Evolutionary conservation across 2,797 vertebrate species (phyloP), one percentile per base, ranked within the genome.

Genomic region (Cryptoblepharus egeriae): DNA sequence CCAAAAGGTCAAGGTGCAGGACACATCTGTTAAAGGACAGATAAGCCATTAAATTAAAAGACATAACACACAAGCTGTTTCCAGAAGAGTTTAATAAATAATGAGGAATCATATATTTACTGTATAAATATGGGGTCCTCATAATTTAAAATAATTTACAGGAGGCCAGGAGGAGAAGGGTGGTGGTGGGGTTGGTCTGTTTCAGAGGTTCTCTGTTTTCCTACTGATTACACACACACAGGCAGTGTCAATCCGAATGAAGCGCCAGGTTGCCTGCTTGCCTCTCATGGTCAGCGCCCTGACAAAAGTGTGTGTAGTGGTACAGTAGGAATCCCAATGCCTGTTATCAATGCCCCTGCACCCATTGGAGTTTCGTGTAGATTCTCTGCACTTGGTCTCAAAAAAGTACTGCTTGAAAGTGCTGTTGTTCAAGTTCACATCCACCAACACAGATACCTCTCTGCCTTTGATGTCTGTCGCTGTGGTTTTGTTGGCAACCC

Each of bases 11-110:
- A 26, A 15, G 3, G 3, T 5, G 12, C 42, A 26, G 67, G 1
- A 20, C 84, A 3, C 6, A 1, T 26, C 3, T 73, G 55, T 30
- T 2, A 30, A 81, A 75, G 35, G n/a, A 13, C 39, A 63, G 64
- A 61, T 18, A 80, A 11, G 22, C 61, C 42, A n/a, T 60, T 1
- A 75, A 87, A 93, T 67, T 79, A 30, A 90, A 81, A 70, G 0
- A 39, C 83, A 63, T 10, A 61, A 91, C 82, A 93, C 92, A 87
- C 84, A 75, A 75, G 79, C 84, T 88, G 82, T 95, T 96, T 96
- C 96, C 93, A 96, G 96, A 95, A 95, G 93, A 95, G 94, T 99
- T 99, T 99, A 99, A 99, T 99, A 99, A 99, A 99, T 99, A 99
- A 98, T 93, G 93, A 95, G 88, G 93, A 95, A 87, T 95, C 96